Base-by-base conservation (phyloP, 2,888 invertebrate species). In the Troides helena region DNA sequence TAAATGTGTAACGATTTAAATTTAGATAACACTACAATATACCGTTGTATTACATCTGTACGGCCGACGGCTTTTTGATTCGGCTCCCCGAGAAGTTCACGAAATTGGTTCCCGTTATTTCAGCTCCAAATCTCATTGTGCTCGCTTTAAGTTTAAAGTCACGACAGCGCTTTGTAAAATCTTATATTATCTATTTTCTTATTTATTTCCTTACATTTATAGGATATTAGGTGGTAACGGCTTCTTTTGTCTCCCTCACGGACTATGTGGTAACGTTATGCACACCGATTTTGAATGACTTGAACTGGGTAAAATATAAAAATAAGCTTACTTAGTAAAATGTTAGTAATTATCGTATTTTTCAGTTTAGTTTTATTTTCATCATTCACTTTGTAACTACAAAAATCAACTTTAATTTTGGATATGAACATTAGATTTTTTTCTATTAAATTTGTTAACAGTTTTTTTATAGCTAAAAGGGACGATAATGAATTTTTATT, bases 81-180 rank as follows among this genome's bases (percentile, higher is more conserved):
- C 72, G 46, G 62, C 79, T 80, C 81, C 72, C 62, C 72, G 68
- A 70, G 67, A 67, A 63, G 63, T 68, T 68, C 71, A 67, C 68
- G 67, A 68, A 71, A 71, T 68, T 67, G 65, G 18, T 68, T 85
- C 66, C 88, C 88, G 88, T 88, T 89, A 88, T 80, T 83, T 85
- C 86, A 86, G 85, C 90, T 83, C 90, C 89, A 88, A 92, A 92
- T 90, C 91, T 85, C 83, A 81, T 79, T 81, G 80, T 81, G 74
- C 81, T 82, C 85, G 83, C 83, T 86, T 85, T 87, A 89, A 88
- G 86, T 87, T 85, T 85, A 80, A 76, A 90, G 90, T 91, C 90
- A 91, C 90, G 89, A 90, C 87, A 82, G 83, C 78, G 82, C 83
- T 82, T 83, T 56, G 59, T 63, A 67, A 70, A 64, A 60, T 70